Percentiles rank a stretch among this genome's conserved stretches.
These are phyloP conservation scores for Argyrosomus regius DNA, from an alignment of 2,797 vertebrate genomes.

Conservation along the genomic window DNA sequence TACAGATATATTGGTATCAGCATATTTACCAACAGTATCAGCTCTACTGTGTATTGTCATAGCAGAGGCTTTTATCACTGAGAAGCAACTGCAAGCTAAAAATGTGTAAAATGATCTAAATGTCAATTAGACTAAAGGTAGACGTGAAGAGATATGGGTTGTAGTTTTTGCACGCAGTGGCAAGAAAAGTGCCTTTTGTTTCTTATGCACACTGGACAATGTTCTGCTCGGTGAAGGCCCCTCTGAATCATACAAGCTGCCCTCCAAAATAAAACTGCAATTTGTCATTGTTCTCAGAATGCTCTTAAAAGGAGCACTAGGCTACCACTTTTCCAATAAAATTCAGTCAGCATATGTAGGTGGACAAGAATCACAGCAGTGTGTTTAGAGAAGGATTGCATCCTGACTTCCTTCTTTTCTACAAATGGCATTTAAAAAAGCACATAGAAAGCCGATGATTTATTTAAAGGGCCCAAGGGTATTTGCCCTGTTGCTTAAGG, in stretches of 20 bases:
- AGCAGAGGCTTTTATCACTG: not conserved
- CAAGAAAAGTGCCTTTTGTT: slow-evolving; percentile 43
- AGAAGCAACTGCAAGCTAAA: not conserved
- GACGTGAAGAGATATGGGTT: not conserved
- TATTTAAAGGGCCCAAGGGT: slow-evolving; percentile 80
- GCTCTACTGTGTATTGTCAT: not conserved
- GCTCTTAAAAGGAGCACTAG: slow-evolving; percentile 51
- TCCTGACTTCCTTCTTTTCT: slow-evolving; percentile 55
- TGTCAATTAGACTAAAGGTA: not conserved
- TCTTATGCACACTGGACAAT: slow-evolving; percentile 45
- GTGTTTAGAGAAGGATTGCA: slow-evolving; percentile 63
- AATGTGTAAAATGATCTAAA: not conserved
- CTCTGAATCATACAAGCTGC: slow-evolving; percentile 49
- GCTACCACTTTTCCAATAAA: slow-evolving; percentile 58
- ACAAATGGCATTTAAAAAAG: slow-evolving; percentile 72
- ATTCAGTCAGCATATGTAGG: slow-evolving; percentile 46
- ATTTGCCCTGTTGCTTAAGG: slow-evolving; percentile 78
- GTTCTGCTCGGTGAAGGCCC: slow-evolving; percentile 54
- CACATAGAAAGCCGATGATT: slow-evolving; percentile 76
- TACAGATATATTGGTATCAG: not conserved
- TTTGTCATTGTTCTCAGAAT: slow-evolving; percentile 67
- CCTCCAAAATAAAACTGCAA: slow-evolving; percentile 68
- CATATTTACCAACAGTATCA: not conserved
- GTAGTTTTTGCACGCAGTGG: slow-evolving; percentile 10
- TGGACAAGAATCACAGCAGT: slow-evolving; percentile 39